Evolutionary conservation across 53 echinoderm and acorn worm genomes (phyloP), one percentile per base, ranked within the genome.

Genomic region (Glandiceps talaboti): DNA sequence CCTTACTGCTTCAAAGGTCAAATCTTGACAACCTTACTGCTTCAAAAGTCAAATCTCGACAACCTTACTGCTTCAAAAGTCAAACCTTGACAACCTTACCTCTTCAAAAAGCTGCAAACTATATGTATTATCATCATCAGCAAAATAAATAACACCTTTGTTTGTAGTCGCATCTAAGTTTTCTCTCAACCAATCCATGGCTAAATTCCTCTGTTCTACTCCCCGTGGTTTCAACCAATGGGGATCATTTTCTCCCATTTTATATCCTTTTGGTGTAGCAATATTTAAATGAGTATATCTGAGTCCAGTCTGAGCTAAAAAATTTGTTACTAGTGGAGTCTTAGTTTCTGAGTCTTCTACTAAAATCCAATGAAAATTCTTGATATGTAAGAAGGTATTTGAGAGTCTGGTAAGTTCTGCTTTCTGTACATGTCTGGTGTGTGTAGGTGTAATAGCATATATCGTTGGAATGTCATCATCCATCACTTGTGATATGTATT

Each of bases 71-170:
- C n/a, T n/a, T n/a, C n/a, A n/a, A n/a, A n/a, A n/a, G n/a, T n/a
- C n/a, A n/a, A n/a, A n/a, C n/a, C n/a, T n/a, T n/a, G n/a, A n/a
- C n/a, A n/a, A n/a, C n/a, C 29, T 73, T 78, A 96, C 97, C 93
- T 90, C 97, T 27, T 89, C 85, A 87, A 96, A 96, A 31, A 96
- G 73, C 73, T 88, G 83, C 30, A 96, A 76, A 84, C 84, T 85
- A 73, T 96, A 96, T 0, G 97, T 96, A 79, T 96, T 96, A 32
- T 96, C 97, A 84, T 96, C 97, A 84, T 96, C 97, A 33, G 97
- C 97, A 84, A 93, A 96, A 73, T 96, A 93, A 31, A 96, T 84
- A 12, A 96, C 86, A 6, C 87, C 92, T 14, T 81, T 83, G 29
- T 85, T 45, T 30, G 84, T 79, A 27, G 80, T 81, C 14, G 27